phyloP scores from a whole-genome alignment of 2,113 vertebrate genomes.

The Tricholaema leucomelas region DNA sequence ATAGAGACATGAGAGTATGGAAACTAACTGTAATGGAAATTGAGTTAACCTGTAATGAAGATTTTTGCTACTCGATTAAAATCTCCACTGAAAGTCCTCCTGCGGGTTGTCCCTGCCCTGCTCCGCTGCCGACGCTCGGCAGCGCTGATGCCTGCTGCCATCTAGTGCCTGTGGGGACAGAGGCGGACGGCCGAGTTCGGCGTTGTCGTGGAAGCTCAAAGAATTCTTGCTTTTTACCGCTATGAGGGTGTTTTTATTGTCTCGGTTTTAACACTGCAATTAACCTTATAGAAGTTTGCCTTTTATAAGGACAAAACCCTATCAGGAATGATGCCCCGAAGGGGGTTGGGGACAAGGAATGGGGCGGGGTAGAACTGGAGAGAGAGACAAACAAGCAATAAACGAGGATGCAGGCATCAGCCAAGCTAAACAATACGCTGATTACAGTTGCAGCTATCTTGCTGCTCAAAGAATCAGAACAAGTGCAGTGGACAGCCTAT shows the following conservation, averaged over 20 bases:
- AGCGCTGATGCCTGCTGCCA: background rate
- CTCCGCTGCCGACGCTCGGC: background rate
- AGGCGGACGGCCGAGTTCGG: rapidly evolving
- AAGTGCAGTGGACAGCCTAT: background rate
- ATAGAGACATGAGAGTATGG: background rate
- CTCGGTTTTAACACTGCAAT: background rate
- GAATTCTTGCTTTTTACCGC: background rate
- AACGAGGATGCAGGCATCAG: background rate
- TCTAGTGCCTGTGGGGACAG: background rate
- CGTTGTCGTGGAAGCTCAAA: background rate
- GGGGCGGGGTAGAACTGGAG: too few relatives aligned
- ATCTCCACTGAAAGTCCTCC: background rate
- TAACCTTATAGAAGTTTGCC: background rate
- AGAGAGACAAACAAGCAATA: background rate
- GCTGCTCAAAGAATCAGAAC: background rate
- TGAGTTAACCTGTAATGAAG: background rate
- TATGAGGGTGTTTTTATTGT: background rate
- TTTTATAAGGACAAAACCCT: background rate
- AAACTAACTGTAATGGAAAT: background rate
- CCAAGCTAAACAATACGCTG: background rate
- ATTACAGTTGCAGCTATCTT: background rate
- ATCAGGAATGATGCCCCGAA: rapidly evolving
- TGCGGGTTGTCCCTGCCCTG: rapidly evolving
- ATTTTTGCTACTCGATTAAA: background rate
- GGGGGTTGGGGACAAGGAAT: rapidly evolving